These are phyloP conservation scores for Tupiocoris notatus DNA, from an alignment of 2,888 invertebrate genomes.

Conservation along the genomic window DNA sequence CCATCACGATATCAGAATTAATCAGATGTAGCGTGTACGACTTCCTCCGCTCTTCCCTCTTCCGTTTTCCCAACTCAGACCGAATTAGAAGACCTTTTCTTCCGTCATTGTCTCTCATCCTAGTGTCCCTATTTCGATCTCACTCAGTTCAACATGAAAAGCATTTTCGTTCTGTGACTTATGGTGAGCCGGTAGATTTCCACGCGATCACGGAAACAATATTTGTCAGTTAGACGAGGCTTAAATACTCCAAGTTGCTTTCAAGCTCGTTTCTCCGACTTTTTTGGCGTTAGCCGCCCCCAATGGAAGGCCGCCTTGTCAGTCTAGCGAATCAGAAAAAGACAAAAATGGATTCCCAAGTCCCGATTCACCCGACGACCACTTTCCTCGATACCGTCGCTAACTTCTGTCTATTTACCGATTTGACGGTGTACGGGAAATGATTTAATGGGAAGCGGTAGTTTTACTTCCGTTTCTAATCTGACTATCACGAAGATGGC, in stretches of 20 bases:
- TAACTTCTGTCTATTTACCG: slow-evolving; percentile 1
- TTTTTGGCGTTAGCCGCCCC: not conserved
- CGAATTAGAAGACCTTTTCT: slow-evolving; percentile 27
- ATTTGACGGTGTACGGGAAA: slow-evolving; percentile 11
- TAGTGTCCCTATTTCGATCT: not conserved
- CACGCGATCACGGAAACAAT: slow-evolving; percentile 42
- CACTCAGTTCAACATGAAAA: slow-evolving; percentile 1
- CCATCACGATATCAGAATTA: slow-evolving; percentile 40
- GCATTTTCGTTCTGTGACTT: slow-evolving; percentile 36
- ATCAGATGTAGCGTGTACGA: slow-evolving; percentile 39
- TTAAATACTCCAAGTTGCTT: slow-evolving; percentile 27
- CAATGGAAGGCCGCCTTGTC: not conserved
- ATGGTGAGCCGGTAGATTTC: slow-evolving; percentile 26
- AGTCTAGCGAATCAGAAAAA: not conserved
- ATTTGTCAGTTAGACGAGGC: slow-evolving; percentile 40
- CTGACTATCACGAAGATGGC: slow-evolving; percentile 15
- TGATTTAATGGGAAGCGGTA: slow-evolving; percentile 30
- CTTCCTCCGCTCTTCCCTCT: too few relatives aligned
- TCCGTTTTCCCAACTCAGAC: slow-evolving; percentile 11
- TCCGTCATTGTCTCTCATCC: not conserved
- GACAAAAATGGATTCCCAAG: not conserved
- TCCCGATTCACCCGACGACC: not conserved
- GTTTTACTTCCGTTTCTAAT: slow-evolving; percentile 6
- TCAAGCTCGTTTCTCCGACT: not conserved
- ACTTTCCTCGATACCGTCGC: not conserved